These are phyloP conservation scores for Elachura formosa DNA, from an alignment of 2,113 vertebrate species.

Conservation along the genomic window DNA sequence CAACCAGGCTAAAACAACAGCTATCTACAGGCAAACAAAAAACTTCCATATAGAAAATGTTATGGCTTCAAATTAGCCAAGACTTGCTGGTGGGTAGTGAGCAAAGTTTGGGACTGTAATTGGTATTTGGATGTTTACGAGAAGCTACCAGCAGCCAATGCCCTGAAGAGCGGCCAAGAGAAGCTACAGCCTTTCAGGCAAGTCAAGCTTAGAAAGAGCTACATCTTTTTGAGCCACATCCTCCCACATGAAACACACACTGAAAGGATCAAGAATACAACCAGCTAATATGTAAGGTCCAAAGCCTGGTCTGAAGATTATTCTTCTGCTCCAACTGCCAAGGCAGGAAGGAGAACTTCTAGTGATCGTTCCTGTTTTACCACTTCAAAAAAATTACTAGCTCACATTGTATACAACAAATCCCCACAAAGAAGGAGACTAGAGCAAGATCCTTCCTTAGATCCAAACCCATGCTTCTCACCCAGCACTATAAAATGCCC, in stretches of 20 bases:
- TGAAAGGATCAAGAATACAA: neutral
- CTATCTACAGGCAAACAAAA: constrained; percentile 3
- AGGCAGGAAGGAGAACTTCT: neutral
- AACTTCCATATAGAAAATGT: neutral
- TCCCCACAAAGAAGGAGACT: neutral
- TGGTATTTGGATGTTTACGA: neutral
- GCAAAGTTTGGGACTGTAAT: neutral
- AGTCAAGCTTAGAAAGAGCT: neutral
- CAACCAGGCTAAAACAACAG: neutral
- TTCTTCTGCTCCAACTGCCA: constrained; percentile 38
- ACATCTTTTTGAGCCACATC: neutral
- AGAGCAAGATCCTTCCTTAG: neutral
- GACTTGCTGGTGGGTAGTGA: neutral
- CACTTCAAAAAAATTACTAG: neutral
- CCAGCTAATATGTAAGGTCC: neutral
- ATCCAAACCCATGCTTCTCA: neutral
- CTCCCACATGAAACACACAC: neutral
- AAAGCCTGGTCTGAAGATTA: neutral
- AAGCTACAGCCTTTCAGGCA: neutral
- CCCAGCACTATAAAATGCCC: neutral
- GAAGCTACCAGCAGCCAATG: neutral
- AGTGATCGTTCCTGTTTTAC: neutral
- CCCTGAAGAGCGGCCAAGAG: neutral
- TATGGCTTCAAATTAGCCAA: constrained; percentile 49
- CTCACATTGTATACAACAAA: neutral